phyloP scores from a whole-genome alignment of 1,140 invertebrate genomes.

The Zaprionus lachaisei region DNA sequence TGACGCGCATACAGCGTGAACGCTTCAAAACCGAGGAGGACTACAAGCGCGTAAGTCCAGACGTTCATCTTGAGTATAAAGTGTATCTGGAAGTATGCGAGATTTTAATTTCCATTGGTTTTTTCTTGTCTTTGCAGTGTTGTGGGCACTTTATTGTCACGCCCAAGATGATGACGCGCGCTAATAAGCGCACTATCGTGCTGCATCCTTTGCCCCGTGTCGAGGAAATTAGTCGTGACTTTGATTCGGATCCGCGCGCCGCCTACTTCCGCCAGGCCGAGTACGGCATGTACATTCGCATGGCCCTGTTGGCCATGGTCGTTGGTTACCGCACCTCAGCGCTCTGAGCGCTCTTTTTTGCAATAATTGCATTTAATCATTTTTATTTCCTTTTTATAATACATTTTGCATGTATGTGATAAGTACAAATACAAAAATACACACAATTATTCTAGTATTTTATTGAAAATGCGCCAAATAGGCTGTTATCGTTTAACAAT shows the following conservation, averaged over 20 bases:
- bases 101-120: not conserved
- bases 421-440: constrained; percentile 25
- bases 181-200: constrained; percentile 97
- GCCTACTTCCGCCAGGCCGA: constrained; percentile 99
- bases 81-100: not conserved
- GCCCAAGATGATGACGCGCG: constrained; percentile 97
- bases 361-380: not conserved
- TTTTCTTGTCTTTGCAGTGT: constrained; percentile 84
- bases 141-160: constrained; percentile 96
- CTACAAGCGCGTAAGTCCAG: constrained; percentile 88
- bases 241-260: constrained; percentile 97
- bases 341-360: constrained; percentile 22
- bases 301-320: constrained; percentile 98
- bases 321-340: constrained; percentile 86
- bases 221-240: constrained; percentile 96
- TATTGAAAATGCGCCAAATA: not conserved
- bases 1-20: constrained; percentile 98
- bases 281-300: constrained; percentile 98
- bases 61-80: not conserved
- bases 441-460: constrained; percentile 7
- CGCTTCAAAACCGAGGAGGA: constrained; percentile 93
- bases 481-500: not conserved
- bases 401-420: constrained; percentile 25
- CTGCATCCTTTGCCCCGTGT: constrained; percentile 98
- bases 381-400: not conserved